Evolutionary conservation across 2,113 vertebrate genomes (phyloP), one percentile per base, ranked within the genome.

Genomic region (Hippocampus abdominalis): DNA sequence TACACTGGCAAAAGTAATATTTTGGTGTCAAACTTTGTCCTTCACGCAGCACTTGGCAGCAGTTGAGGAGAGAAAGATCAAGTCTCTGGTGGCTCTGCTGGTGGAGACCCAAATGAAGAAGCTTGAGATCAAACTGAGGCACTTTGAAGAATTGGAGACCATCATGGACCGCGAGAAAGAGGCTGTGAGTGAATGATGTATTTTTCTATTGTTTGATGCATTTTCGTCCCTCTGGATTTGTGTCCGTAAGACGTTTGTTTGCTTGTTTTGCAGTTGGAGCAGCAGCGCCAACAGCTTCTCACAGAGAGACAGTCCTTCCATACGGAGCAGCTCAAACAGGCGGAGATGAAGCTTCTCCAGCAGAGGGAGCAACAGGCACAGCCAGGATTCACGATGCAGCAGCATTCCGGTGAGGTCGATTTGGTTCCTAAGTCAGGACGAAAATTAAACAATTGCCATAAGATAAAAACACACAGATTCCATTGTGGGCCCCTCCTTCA

Each of bases 31-130:
- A 40, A 42, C 59, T 32, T 39, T 18, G 9, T 40, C 9, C 25
- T 39, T 39, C 23, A 59, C 40, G 23, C 73, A 99, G 97, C 97
- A 98, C 79, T 89, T 99, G 63, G 96, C 97, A 1, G 96, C 96
- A 0, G 96, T 98, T 61, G 97, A 98, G 74, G 97, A 99, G 78
- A 90, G 96, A 32, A 99, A 98, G 83, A 96, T 99, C 81, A 99
- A 99, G 78, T 98, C 97, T 61, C 83, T 99, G 40, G 97, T 99
- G 1, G 97, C 96, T 36, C 92, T 98, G 29, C 81, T 98, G 84
- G 97, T 98, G 78, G 97, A 98, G 80, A 98, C 96, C 0, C 97
- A 99, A 81, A 99, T 99, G 97, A 99, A 99, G 91, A 99, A 99
- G 74, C 80, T 99, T 79, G 97, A 99, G 91, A 99, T 99, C 69